Conservation (phyloP, 1,140 invertebrate genomes). For the Orussus abietinus region DNA sequence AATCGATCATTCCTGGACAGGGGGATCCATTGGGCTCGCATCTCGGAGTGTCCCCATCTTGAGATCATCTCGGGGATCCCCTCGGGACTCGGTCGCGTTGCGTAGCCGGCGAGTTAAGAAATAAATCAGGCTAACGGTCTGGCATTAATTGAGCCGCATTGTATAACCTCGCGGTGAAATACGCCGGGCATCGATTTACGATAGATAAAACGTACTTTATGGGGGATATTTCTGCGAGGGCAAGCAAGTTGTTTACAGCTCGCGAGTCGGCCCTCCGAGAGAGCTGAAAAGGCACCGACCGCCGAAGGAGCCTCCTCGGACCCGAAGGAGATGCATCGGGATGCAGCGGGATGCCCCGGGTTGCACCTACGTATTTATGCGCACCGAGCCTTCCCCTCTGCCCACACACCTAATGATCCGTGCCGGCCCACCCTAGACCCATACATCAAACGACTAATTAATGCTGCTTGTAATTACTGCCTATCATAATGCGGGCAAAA, state of each 20-base stretch:
- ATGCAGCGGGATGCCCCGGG: too few relatives aligned
- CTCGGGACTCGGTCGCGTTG: too few relatives aligned
- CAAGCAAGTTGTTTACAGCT: constrained; percentile 42
- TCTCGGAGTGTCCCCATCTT: too few relatives aligned
- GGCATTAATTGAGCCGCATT: constrained; percentile 54
- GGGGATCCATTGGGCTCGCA: too few relatives aligned
- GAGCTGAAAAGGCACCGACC: constrained; percentile 3
- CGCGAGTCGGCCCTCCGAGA: too few relatives aligned
- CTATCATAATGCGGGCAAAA: constrained; percentile 26
- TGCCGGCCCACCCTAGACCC: constrained; percentile 19
- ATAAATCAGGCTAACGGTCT: constrained; percentile 50
- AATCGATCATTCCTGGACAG: too few relatives aligned
- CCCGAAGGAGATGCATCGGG: constrained; percentile 5
- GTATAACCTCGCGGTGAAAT: constrained; percentile 46
- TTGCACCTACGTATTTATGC: neutral
- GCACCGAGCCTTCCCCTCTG: too few relatives aligned
- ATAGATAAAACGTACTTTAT: constrained; percentile 53
- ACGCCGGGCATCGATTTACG: constrained; percentile 51
- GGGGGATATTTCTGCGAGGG: constrained; percentile 45
- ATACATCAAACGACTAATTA: constrained; percentile 39
- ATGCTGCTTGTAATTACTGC: constrained; percentile 33
- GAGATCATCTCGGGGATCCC: too few relatives aligned
- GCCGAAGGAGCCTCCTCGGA: too few relatives aligned
- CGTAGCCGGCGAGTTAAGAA: constrained; percentile 46
- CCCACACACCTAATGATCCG: constrained; percentile 13